Percentiles rank a stretch among this genome's conserved stretches.
These are phyloP conservation scores for Bhutanitis thaidina DNA, from an alignment of 2,888 invertebrate genomes.

Conservation along the genomic window DNA sequence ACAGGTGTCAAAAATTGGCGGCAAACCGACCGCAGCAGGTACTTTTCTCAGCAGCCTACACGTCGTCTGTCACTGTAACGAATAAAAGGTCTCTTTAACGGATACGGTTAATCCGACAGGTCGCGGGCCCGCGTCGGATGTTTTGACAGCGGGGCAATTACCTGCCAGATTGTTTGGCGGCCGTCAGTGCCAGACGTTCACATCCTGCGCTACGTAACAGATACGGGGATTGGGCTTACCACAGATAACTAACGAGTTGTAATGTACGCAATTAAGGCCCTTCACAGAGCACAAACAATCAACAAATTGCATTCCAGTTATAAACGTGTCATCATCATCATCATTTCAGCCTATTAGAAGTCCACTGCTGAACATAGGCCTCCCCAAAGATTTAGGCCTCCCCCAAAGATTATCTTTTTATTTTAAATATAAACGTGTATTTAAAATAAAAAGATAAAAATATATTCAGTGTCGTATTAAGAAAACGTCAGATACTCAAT, in stretches of 20 bases:
- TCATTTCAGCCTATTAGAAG: too few relatives aligned
- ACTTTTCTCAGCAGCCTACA: constrained; percentile 34
- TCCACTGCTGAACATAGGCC: too few relatives aligned
- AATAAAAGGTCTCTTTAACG: constrained; percentile 61
- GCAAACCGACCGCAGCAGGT: constrained; percentile 27
- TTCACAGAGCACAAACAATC: constrained; percentile 11
- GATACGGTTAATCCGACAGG: constrained; percentile 66
- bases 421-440: too few relatives aligned
- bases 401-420: too few relatives aligned
- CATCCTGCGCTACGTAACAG: constrained; percentile 46
- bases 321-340: too few relatives aligned
- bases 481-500: too few relatives aligned
- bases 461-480: too few relatives aligned
- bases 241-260: constrained; percentile 19
- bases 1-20: constrained; percentile 18
- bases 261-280: constrained; percentile 15
- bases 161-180: constrained; percentile 61
- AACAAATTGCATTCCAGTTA: constrained; percentile 12
- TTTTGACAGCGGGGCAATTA: constrained; percentile 74
- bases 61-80: constrained; percentile 55
- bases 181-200: constrained; percentile 45
- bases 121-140: constrained; percentile 52
- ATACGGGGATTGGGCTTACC: constrained; percentile 6
- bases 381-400: too few relatives aligned
- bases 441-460: too few relatives aligned